A percentile compares a stretch with the other conserved stretches of the same genome.
Conservation (phyloP, 2,797 vertebrate genomes). For the Galagoides demidoff region DNA sequence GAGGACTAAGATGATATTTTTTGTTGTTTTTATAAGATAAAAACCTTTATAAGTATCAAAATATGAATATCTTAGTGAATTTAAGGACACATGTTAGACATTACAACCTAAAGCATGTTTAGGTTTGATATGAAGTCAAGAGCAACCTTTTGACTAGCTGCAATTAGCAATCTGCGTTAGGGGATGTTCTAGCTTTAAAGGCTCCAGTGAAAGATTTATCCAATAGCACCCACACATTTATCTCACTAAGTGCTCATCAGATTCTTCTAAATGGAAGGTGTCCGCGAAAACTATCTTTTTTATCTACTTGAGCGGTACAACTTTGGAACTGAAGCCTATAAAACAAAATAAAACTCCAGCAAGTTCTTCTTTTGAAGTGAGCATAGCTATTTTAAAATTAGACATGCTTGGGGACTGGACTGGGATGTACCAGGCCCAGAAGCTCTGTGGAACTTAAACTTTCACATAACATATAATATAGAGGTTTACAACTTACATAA, state of each 20-base stretch:
- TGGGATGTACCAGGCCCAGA: not conserved
- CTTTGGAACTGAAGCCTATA: slow-evolving; percentile 36
- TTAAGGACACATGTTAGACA: not conserved
- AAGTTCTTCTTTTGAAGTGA: slow-evolving; percentile 42
- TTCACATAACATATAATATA: not conserved
- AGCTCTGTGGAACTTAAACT: slow-evolving; percentile 26
- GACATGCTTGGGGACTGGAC: not conserved
- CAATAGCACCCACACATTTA: not conserved
- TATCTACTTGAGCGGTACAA: not conserved
- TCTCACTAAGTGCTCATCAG: not conserved
- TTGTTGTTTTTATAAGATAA: slow-evolving; percentile 12
- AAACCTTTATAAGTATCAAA: not conserved
- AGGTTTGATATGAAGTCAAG: not conserved
- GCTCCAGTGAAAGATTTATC: not conserved
- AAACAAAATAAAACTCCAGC: slow-evolving; percentile 39
- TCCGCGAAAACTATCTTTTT: not conserved
- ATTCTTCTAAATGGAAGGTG: not conserved
- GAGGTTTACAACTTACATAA: not conserved
- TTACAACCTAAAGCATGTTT: slow-evolving; percentile 21
- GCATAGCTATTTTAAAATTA: slow-evolving; percentile 54
- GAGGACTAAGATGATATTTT: not conserved
- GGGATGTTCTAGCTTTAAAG: not conserved
- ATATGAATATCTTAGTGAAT: not conserved
- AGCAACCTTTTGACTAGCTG: not conserved
- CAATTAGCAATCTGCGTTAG: not conserved